Evolutionary conservation across 1,140 invertebrate species (phyloP), one percentile per base, ranked within the genome.

Genomic region (Parapsyche elsis): DNA sequence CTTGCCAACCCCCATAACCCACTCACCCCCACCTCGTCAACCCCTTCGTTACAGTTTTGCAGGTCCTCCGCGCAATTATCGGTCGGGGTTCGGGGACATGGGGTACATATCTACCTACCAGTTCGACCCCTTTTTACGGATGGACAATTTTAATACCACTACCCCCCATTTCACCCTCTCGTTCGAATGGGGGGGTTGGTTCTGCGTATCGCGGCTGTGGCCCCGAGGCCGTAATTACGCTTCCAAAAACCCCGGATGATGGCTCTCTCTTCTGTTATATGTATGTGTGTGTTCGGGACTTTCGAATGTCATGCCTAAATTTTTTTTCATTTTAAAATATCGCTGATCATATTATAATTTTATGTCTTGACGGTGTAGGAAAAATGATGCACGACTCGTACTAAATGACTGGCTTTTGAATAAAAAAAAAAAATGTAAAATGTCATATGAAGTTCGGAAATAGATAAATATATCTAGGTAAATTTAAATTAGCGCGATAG

Each of bases 121-220:
- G 4, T n/a, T 9, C 73, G 75, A 77, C 75, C 75, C 57, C 75
- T 77, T 77, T 77, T 77, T 77, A 77, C 75, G 75, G 75, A 61
- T 59, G 75, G 75, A 77, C 75, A 77, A 77, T 77, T 77, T 77
- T 77, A 77, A 77, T 77, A 77, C 57, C 75, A 5, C 49, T 53
- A n/a, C 70, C 46, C 75, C 74, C 44, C 19, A 49, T 59, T 76
- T 7, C 57, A 57, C 57, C 16, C 57, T 38, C 30, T 30, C 24
- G 71, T 44, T n/a, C 23, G 71, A n/a, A 10, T 9, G 21, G 19
- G 67, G 2, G 71, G 24, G 71, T 1, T 30, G 30, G 23, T 26
- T n/a, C 4, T 30, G 14, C 23, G 38, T 12, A n/a, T n/a, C 14
- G 71, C 71, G 16, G n/a, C 16, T 45, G 26, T 30, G 23, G 67